phyloP scores from a whole-genome alignment of 2,113 vertebrate genomes.

The Nematolebias whitei region DNA sequence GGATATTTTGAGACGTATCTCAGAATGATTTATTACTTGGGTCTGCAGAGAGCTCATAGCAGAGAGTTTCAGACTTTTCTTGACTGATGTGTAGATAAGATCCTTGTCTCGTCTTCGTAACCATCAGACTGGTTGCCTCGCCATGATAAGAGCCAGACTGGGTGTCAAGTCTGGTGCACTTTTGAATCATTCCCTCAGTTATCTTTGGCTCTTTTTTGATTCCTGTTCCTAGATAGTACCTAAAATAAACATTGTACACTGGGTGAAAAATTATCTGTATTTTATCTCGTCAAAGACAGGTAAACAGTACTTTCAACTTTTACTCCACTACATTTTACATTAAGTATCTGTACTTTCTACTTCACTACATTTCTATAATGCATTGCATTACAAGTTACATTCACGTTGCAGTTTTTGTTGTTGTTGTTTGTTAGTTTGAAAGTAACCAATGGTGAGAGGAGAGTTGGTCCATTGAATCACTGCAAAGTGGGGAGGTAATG shows the following conservation, averaged over 20 bases:
- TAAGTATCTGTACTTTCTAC: too few relatives aligned
- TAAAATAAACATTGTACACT: neutral
- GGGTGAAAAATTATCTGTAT: neutral
- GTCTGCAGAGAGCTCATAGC: slow-evolving; percentile 6
- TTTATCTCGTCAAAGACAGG: too few relatives aligned
- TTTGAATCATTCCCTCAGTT: slow-evolving; percentile 35
- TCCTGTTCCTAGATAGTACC: neutral
- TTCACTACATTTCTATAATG: too few relatives aligned
- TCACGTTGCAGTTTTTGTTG: too few relatives aligned
- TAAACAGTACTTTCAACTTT: too few relatives aligned
- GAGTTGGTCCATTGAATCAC: too few relatives aligned
- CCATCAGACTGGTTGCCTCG: slow-evolving; percentile 54
- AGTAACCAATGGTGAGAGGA: too few relatives aligned
- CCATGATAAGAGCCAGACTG: slow-evolving; percentile 66
- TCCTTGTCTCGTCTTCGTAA: slow-evolving; percentile 52
- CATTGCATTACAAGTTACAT: too few relatives aligned
- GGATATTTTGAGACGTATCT: slow-evolving; percentile 14
- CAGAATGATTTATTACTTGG: slow-evolving; percentile 33
- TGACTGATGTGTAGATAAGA: slow-evolving; percentile 64
- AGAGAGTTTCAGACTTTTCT: slow-evolving; percentile 31
- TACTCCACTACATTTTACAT: too few relatives aligned
- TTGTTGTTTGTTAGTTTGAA: too few relatives aligned
- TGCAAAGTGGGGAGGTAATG: too few relatives aligned
- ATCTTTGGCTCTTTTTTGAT: slow-evolving; percentile 9
- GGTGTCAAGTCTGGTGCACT: slow-evolving; percentile 36